These are phyloP conservation scores for Cosmia trapezina DNA, from an alignment of 2,888 invertebrate species.

Conservation along the genomic window DNA sequence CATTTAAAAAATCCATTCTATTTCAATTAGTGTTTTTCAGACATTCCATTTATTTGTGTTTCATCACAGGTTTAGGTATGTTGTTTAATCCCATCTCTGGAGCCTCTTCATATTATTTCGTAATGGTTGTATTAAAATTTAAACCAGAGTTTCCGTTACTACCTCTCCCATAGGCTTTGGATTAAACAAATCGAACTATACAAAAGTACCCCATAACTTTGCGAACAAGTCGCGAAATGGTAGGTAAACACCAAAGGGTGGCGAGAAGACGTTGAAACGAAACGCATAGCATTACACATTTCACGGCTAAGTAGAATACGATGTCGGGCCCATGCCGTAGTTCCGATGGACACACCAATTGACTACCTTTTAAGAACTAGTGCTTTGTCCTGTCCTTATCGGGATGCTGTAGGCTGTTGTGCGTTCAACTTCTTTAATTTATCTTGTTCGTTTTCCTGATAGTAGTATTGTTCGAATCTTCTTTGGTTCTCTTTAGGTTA, in stretches of 20 bases:
- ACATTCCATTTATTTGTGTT: conserved; percentile 28
- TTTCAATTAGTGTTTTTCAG: conserved; percentile 15
- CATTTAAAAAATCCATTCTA: conserved; percentile 52
- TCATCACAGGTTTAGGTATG: background rate
- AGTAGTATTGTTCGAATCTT: conserved; percentile 53
- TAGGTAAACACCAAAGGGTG: conserved; percentile 69
- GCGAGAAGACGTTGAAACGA: conserved; percentile 69
- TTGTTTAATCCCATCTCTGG: background rate
- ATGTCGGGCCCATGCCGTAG: conserved; percentile 77
- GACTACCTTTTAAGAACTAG: conserved; percentile 84
- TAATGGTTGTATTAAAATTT: conserved; percentile 18
- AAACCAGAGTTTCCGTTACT: background rate
- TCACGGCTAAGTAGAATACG: conserved; percentile 88
- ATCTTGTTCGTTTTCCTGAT: conserved; percentile 46
- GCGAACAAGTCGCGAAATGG: conserved; percentile 55
- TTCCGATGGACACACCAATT: conserved; percentile 76
- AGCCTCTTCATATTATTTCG: background rate
- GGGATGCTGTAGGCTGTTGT: conserved; percentile 64
- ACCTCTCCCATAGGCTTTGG: background rate
- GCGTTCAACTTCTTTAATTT: conserved; percentile 65
- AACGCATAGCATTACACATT: conserved; percentile 80
- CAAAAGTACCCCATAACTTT: conserved; percentile 36
- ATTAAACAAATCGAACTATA: conserved; percentile 4
- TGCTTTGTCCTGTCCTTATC: conserved; percentile 75
- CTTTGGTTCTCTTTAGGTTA: conserved; percentile 32